Conservation (phyloP, 2,888 invertebrate species). For the Andrena minutula region DNA sequence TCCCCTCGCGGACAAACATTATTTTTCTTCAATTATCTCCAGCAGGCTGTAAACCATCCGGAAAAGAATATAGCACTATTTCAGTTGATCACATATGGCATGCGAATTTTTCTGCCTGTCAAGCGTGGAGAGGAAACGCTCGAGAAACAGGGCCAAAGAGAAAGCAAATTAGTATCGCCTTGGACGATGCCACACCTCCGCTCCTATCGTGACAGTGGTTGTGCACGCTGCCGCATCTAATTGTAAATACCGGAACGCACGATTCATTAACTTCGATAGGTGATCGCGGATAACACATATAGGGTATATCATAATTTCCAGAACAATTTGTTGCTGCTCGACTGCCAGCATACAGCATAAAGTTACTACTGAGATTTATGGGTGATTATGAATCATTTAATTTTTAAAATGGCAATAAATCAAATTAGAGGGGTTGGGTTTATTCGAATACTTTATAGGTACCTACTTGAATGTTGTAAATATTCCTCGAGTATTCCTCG, state of each 20-base stretch:
- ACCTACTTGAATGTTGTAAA: too few relatives aligned
- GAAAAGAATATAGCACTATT: slow-evolving; percentile 7
- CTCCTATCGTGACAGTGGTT: slow-evolving; percentile 59
- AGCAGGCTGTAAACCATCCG: not conserved
- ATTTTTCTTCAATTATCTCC: slow-evolving; percentile 42
- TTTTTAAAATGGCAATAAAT: too few relatives aligned
- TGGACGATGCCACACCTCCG: slow-evolving; percentile 66
- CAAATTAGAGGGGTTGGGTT: too few relatives aligned
- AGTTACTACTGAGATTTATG: too few relatives aligned
- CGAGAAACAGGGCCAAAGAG: slow-evolving; percentile 39
- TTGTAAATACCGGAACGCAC: slow-evolving; percentile 81
- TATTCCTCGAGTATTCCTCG: too few relatives aligned
- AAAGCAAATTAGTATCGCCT: slow-evolving; percentile 66
- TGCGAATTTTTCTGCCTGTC: slow-evolving; percentile 30
- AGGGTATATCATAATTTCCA: slow-evolving; percentile 31
- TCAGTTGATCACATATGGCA: not conserved
- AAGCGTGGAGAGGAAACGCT: slow-evolving; percentile 69
- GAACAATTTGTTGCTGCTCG: not conserved
- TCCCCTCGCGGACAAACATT: slow-evolving; percentile 32
- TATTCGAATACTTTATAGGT: too few relatives aligned
- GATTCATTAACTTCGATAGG: slow-evolving; percentile 81
- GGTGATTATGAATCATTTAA: too few relatives aligned
- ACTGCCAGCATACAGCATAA: too few relatives aligned
- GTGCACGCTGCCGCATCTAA: slow-evolving; percentile 77
- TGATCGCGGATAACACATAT: slow-evolving; percentile 65